Percentiles rank a stretch among this genome's conserved stretches.
phyloP scores from a whole-genome alignment of 2,113 vertebrate genomes.

The Dasyurus viverrinus region DNA sequence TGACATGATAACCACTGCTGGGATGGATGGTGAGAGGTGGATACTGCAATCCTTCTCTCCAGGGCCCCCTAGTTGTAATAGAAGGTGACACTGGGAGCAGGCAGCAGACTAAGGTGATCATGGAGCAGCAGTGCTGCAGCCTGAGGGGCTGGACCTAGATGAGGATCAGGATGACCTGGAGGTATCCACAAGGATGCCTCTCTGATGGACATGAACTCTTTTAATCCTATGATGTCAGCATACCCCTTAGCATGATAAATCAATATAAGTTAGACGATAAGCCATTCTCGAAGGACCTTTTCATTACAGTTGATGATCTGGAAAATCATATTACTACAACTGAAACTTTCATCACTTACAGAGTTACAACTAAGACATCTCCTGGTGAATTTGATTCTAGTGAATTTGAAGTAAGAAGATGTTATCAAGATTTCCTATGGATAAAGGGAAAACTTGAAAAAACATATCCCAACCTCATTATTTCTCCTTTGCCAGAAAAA shows the following conservation, averaged over 20 bases:
- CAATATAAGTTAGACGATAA: constrained; percentile 95
- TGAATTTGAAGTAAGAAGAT: too few species aligned
- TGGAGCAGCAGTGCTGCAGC: constrained; percentile 11
- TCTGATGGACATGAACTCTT: constrained; percentile 85
- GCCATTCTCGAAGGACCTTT: constrained; percentile 90
- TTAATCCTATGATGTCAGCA: constrained; percentile 87
- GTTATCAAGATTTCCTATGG: too few species aligned
- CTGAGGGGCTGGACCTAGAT: constrained; percentile 80
- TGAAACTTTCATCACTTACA: constrained; percentile 96
- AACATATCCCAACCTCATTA: too few species aligned
- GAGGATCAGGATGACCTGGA: constrained; percentile 86
- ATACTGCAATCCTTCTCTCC: too few species aligned
- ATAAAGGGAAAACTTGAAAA: too few species aligned
- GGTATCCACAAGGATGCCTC: constrained; percentile 86
- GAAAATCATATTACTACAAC: constrained; percentile 96
- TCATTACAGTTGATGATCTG: constrained; percentile 94
- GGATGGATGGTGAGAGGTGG: too few species aligned
- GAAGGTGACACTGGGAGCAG: too few species aligned
- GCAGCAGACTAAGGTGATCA: too few species aligned
- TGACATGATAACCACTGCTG: not conserved
- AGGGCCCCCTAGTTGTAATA: too few species aligned
- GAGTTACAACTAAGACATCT: constrained; percentile 89
- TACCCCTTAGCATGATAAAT: constrained; percentile 95
- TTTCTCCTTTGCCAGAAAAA: too few species aligned
- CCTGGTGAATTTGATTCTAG: too few species aligned